These are phyloP conservation scores for Daboia siamensis DNA, from an alignment of 2,113 vertebrate genomes.

Conservation along the genomic window DNA sequence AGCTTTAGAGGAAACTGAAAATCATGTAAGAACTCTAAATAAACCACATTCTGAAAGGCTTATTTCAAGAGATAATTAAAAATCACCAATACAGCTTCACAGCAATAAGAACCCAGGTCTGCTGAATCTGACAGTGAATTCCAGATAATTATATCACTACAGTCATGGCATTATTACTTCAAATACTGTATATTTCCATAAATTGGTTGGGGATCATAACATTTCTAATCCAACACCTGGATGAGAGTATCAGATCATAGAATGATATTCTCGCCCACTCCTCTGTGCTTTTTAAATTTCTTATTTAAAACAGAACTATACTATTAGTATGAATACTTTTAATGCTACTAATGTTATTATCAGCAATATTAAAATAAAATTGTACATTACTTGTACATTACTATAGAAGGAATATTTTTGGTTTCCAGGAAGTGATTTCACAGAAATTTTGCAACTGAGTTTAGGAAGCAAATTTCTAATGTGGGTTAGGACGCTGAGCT, in stretches of 20 bases:
- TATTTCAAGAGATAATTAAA: neutral
- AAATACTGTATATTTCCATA: neutral
- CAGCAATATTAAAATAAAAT: neutral
- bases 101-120: neutral
- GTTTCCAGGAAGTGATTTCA: neutral
- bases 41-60: neutral
- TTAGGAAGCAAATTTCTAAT: neutral
- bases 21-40: neutral
- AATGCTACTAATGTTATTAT: neutral
- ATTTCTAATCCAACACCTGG: neutral
- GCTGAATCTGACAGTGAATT: neutral
- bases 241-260: neutral
- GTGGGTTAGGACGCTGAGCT: too few species aligned
- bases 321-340: neutral
- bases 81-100: neutral
- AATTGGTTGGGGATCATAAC: neutral
- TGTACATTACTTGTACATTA: neutral
- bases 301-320: neutral
- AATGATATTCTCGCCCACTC: neutral
- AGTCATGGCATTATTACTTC: neutral
- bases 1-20: neutral
- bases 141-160: neutral
- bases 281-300: neutral
- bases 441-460: neutral
- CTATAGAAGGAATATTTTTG: neutral